Evolutionary conservation across 2,888 invertebrate genomes (phyloP).

Genomic region (Leptopilina syphax): DNA sequence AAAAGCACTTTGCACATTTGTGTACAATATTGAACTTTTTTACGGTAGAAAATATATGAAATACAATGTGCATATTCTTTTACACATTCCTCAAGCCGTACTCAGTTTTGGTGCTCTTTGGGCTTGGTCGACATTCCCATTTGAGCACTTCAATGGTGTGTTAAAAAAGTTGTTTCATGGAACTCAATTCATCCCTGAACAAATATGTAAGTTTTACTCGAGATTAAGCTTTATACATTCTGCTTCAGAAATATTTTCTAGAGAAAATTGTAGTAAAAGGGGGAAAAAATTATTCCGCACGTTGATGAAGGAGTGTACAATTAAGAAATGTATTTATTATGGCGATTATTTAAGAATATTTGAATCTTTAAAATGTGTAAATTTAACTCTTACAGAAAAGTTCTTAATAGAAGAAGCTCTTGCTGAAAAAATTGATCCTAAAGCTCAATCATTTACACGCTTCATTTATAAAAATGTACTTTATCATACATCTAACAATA

Average conservation of each 20-base stretch:
- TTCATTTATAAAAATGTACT: neutral
- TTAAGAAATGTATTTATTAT: neutral
- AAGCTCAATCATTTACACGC: neutral
- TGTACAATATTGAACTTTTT: slow-evolving; percentile 43
- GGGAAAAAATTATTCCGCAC: neutral
- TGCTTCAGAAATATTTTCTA: neutral
- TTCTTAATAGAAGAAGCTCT: no score
- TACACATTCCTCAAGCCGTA: slow-evolving; percentile 44
- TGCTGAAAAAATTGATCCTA: no score
- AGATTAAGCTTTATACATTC: neutral
- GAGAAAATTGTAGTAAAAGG: neutral
- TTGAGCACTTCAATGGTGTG: slow-evolving; percentile 22
- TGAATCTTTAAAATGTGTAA: neutral
- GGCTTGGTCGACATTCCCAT: no score
- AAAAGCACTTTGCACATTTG: slow-evolving; percentile 46
- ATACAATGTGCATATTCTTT: slow-evolving; percentile 50
- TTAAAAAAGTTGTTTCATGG: slow-evolving; percentile 39
- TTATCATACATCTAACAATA: neutral
- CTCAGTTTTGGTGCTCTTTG: slow-evolving; percentile 4
- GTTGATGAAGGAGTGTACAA: neutral
- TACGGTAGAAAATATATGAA: slow-evolving; percentile 46
- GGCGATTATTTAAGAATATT: neutral
- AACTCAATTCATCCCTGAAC: neutral
- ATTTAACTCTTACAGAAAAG: no score
- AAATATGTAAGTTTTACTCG: neutral